Evolutionary conservation across 2,113 vertebrate species (phyloP).

Genomic region (Pelodiscus sinensis): DNA sequence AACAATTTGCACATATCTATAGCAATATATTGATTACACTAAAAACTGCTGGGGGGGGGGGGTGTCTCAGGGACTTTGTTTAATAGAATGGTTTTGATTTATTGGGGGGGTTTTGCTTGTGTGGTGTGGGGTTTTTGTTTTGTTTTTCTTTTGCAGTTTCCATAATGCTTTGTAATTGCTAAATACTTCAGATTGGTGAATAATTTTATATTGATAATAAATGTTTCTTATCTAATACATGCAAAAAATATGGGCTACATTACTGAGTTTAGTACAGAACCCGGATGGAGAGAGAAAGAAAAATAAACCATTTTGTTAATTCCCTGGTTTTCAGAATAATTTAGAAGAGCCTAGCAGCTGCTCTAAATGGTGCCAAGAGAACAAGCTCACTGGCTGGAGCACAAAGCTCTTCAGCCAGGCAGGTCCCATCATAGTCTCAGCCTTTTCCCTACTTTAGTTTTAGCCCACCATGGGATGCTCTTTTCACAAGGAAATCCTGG

Average conservation of each 20-base stretch:
- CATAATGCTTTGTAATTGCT: neutral
- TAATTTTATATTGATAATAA: neutral
- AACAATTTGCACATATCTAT: neutral
- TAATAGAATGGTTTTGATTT: neutral
- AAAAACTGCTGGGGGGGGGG: neutral
- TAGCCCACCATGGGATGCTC: neutral
- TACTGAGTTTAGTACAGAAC: neutral
- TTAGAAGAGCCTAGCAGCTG: neutral
- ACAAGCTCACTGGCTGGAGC: neutral
- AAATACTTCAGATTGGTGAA: neutral
- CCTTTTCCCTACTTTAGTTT: neutral
- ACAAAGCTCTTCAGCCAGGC: fast-evolving
- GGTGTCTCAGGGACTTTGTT: neutral
- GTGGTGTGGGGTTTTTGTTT: too few relatives aligned
- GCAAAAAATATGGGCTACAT: neutral
- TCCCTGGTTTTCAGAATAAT: too few relatives aligned
- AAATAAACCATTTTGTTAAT: neutral
- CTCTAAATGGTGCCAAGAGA: neutral
- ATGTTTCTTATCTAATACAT: neutral
- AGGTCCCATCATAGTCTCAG: neutral
- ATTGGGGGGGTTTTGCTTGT: too few relatives aligned
- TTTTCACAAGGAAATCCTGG: neutral
- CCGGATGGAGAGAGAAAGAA: neutral
- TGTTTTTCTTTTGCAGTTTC: neutral
- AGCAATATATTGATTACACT: neutral